Percentiles rank a stretch among this genome's conserved stretches.
These are phyloP conservation scores for Dendrocincla fuliginosa DNA, from an alignment of 2,797 vertebrate species.

Conservation along the genomic window DNA sequence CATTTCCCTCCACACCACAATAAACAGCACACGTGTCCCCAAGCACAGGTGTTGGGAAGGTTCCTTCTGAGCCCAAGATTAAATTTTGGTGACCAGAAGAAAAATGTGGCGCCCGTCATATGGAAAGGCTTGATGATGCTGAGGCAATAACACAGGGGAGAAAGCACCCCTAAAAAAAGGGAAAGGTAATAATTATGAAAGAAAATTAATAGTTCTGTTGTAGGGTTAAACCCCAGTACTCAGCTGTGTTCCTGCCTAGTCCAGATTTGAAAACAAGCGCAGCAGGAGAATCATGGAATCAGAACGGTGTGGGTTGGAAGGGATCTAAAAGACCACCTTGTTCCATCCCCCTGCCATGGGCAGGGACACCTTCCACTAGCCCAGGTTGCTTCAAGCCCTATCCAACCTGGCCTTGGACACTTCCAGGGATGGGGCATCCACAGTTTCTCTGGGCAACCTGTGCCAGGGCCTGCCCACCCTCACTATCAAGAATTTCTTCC, in stretches of 20 bases:
- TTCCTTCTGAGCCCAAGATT: background rate
- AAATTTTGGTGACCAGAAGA: background rate
- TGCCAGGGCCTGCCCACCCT: rapidly evolving
- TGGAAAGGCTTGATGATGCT: background rate
- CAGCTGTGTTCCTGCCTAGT: background rate
- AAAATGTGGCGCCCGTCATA: background rate
- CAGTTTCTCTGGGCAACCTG: rapidly evolving
- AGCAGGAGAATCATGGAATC: background rate
- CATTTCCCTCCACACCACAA: background rate
- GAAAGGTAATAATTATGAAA: background rate
- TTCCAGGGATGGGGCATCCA: background rate
- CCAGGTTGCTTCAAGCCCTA: rapidly evolving
- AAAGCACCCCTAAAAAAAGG: background rate
- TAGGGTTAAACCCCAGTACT: background rate
- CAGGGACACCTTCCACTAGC: rapidly evolving
- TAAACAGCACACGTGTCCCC: background rate
- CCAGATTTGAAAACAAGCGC: background rate
- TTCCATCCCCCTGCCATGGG: background rate
- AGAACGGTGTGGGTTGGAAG: background rate
- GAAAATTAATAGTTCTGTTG: background rate
- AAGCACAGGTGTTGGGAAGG: background rate
- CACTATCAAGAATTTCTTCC: background rate
- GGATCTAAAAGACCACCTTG: rapidly evolving
- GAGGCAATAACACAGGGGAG: background rate
- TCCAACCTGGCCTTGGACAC: rapidly evolving